Percentiles rank a stretch among this genome's conserved stretches.
Evolutionary conservation across 2,888 invertebrate genomes (phyloP).

Genomic region (Dichetophora obliterata): DNA sequence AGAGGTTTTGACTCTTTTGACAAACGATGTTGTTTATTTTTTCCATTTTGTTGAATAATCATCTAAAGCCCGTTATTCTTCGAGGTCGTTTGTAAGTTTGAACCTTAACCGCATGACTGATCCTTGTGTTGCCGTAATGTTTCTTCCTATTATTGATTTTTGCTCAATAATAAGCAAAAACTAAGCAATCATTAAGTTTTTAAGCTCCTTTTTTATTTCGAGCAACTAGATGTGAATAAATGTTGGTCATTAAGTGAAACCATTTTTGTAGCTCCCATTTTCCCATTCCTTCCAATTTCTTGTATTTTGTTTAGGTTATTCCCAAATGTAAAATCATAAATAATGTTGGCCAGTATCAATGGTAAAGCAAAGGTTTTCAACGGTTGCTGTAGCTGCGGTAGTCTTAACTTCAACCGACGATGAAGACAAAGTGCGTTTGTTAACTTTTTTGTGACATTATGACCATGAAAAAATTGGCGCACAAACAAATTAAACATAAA

Average conservation of each 20-base stretch:
- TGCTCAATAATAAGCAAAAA: not conserved
- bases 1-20: slow-evolving; percentile 46
- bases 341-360: slow-evolving; percentile 3
- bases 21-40: slow-evolving; percentile 65
- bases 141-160: slow-evolving; percentile 10
- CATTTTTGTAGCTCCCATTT: not conserved
- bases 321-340: slow-evolving; percentile 10
- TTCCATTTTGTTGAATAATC: slow-evolving; percentile 59
- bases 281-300: not conserved
- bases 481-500: not conserved
- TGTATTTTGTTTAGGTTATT: slow-evolving; percentile 14
- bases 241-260: slow-evolving; percentile 13
- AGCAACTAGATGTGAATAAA: slow-evolving; percentile 6
- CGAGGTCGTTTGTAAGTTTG: slow-evolving; percentile 11
- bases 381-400: not conserved
- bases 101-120: not conserved
- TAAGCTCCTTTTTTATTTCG: slow-evolving; percentile 12
- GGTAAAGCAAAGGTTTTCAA: not conserved
- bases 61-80: not conserved
- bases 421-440: slow-evolving; percentile 23
- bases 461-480: not conserved
- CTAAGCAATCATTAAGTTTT: slow-evolving; percentile 4
- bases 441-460: not conserved
- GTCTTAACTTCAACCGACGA: not conserved
- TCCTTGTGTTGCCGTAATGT: not conserved